These are phyloP conservation scores for Glossophaga mutica DNA, from an alignment of 2,797 vertebrate species.

Conservation along the genomic window DNA sequence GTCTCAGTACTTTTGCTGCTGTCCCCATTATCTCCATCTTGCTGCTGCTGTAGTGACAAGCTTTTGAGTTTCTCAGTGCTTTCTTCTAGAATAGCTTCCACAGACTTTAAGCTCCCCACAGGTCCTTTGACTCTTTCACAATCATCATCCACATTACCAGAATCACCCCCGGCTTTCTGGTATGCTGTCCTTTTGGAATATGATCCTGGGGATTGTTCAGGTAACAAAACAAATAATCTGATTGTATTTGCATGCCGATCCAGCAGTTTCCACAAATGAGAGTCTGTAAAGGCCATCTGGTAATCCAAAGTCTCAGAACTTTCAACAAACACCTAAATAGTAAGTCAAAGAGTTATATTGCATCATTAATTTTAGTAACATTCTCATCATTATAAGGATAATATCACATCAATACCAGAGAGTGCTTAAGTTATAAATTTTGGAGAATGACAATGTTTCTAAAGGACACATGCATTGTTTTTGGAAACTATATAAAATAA, in stretches of 20 bases:
- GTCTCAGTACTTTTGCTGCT: slow-evolving; percentile 96
- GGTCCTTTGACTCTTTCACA: slow-evolving; percentile 88
- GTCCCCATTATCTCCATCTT: slow-evolving; percentile 91
- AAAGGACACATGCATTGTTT: not conserved
- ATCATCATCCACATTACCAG: slow-evolving; percentile 84
- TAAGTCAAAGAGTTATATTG: slow-evolving; percentile 24
- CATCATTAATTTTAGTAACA: not conserved
- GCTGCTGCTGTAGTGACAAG: slow-evolving; percentile 92
- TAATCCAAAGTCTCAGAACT: slow-evolving; percentile 93
- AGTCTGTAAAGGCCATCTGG: slow-evolving; percentile 92
- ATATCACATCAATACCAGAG: not conserved
- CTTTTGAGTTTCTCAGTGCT: slow-evolving; percentile 98
- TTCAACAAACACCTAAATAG: slow-evolving; percentile 93
- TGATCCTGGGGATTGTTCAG: slow-evolving; percentile 93
- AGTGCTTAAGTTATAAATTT: not conserved
- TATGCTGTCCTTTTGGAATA: slow-evolving; percentile 87
- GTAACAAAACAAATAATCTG: slow-evolving; percentile 92
- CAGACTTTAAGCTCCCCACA: slow-evolving; percentile 88
- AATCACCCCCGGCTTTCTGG: slow-evolving; percentile 86
- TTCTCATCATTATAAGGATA: not conserved
- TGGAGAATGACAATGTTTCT: not conserved
- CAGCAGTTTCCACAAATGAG: slow-evolving; percentile 95
- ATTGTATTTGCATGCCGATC: slow-evolving; percentile 99
- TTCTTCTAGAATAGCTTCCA: slow-evolving; percentile 97
- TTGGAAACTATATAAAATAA: slow-evolving; percentile 18